These are phyloP conservation scores for Xylota sylvarum DNA, from an alignment of 2,888 invertebrate genomes.

Conservation along the genomic window DNA sequence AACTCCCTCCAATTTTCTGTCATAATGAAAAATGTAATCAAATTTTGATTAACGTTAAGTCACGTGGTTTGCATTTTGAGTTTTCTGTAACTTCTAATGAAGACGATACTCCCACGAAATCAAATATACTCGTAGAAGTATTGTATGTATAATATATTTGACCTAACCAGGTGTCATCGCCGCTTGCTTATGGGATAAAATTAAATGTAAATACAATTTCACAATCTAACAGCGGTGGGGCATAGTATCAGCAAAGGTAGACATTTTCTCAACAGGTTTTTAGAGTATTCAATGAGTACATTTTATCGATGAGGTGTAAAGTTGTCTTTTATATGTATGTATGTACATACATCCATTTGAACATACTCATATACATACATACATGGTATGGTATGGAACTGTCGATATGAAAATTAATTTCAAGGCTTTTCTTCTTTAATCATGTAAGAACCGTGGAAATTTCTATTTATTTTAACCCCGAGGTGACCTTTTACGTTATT, in stretches of 20 bases:
- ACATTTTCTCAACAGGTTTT: slow-evolving; percentile 1
- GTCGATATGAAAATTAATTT: background rate
- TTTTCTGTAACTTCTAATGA: background rate
- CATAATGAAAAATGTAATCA: background rate
- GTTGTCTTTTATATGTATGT: background rate
- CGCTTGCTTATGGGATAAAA: background rate
- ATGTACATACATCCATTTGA: no score
- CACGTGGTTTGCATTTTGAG: background rate
- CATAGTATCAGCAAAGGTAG: background rate
- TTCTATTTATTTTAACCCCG: background rate
- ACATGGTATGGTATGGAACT: no score
- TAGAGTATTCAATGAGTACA: background rate
- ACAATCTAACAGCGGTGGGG: background rate
- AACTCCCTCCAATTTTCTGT: background rate
- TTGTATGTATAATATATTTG: background rate
- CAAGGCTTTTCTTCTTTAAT: background rate
- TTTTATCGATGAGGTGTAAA: background rate
- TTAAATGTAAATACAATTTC: background rate
- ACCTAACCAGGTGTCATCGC: background rate
- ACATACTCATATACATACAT: no score
- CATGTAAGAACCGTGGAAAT: background rate
- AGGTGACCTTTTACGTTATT: background rate
- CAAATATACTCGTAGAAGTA: background rate
- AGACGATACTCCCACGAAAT: background rate
- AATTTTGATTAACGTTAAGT: background rate